phyloP scores from a whole-genome alignment of 2,113 vertebrate genomes.

The Orthonyx spaldingii region DNA sequence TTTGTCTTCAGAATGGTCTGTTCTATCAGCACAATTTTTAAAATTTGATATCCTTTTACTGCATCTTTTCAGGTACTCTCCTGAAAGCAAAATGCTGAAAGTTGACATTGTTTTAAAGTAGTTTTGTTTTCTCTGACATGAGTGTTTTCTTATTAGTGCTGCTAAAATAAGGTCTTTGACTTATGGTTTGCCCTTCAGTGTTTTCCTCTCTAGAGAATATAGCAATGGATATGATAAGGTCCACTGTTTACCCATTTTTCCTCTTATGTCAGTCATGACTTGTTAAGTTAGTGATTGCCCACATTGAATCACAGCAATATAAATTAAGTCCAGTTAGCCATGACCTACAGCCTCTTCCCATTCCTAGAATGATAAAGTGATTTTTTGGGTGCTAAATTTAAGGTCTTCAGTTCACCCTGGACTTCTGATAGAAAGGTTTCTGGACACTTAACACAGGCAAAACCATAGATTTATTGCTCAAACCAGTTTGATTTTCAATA shows the following conservation, averaged over 20 bases:
- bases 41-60: background rate
- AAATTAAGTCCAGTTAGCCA: background rate
- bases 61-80: background rate
- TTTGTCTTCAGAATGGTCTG: background rate
- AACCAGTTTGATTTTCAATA: background rate
- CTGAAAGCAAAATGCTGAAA: background rate
- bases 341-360: background rate
- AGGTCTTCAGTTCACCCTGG: background rate
- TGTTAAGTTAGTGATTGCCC: background rate
- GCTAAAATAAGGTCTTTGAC: background rate
- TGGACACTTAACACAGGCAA: background rate
- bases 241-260: background rate
- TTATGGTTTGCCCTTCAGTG: background rate
- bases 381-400: background rate
- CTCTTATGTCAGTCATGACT: background rate
- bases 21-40: background rate
- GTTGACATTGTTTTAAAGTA: background rate
- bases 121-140: background rate
- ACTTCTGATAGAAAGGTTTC: background rate
- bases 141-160: background rate
- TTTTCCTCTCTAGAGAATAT: background rate
- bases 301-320: background rate
- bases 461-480: background rate
- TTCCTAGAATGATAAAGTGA: background rate
- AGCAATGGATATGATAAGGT: background rate